Base-by-base conservation (phyloP, 2,113 vertebrate genomes). In the Aythya baeri region DNA sequence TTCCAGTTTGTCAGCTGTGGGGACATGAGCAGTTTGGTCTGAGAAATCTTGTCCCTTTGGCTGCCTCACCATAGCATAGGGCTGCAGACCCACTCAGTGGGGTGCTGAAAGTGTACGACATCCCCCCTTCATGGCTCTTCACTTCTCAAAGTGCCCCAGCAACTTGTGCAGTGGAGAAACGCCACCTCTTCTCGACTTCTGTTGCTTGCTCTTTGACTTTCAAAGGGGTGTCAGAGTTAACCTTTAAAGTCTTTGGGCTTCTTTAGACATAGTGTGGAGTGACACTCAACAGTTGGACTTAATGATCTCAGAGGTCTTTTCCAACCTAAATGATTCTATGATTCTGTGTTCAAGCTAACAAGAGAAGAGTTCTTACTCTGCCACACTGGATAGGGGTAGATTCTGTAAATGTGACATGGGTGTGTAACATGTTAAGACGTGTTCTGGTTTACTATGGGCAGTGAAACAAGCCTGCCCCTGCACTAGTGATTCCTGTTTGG, bases 1-100 rank as follows among this genome's bases (percentile, higher is more conserved):
- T 88, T 76, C 12, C 36, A 86, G 41, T 41, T 78, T 86, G 81
- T 76, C 78, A 84, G 84, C 83, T 58, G 72, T 67, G 80, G 54
- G 62, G 44, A 26, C 17, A 14, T 29, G 57, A 88, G 67, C 62
- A 29, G n/a, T 55, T 87, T 50, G 49, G 41, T 86, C 18, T 44
- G 34, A 55, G 79, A 77, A 86, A 43, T 55, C 26, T 61, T 58
- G n/a, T 38, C 70, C 54, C 43, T 54, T 17, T 5, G 63, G 58
- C 85, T 93, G 81, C 86, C 34, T 72, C 61, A 71, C 70, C 87
- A 52, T 62, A 38, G 23, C n/a, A 3, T 21, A 29, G 62, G 74
- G 81, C 77, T 87, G 71, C 63, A 71, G 70, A 67, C 6, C 7
- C 63, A 8, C 46, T 52, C 31, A 2, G 58, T 2, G 13, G 36